Evolutionary conservation across 2,797 vertebrate species (phyloP).

Genomic region (Cephalopachus bancanus): DNA sequence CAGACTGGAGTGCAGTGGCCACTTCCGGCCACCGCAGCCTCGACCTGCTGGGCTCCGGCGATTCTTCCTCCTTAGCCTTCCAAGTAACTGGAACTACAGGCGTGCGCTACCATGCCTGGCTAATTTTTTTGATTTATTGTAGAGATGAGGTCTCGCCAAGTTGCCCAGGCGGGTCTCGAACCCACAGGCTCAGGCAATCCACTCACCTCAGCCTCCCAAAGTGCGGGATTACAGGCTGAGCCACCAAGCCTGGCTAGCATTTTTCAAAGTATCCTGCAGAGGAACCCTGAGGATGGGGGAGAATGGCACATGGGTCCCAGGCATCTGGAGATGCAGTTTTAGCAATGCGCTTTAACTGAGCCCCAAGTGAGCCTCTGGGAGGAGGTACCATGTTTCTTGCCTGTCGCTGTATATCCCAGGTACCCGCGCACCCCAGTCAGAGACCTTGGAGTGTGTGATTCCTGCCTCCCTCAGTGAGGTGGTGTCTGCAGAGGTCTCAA

Average conservation of each 20-base stretch:
- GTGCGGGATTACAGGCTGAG: too few relatives aligned
- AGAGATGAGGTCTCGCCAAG: too few relatives aligned
- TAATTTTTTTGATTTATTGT: too few relatives aligned
- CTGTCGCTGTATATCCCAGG: not conserved
- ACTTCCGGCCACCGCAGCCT: too few relatives aligned
- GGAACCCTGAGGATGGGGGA: rapidly evolving
- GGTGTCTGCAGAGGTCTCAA: rapidly evolving
- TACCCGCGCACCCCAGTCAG: rapidly evolving
- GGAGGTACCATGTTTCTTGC: not conserved
- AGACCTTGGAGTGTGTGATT: not conserved
- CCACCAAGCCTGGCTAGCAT: not conserved
- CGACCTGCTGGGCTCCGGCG: too few relatives aligned
- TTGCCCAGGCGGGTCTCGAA: too few relatives aligned
- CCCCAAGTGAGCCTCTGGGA: not conserved
- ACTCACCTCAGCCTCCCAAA: too few relatives aligned
- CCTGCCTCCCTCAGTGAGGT: rapidly evolving
- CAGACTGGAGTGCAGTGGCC: too few relatives aligned
- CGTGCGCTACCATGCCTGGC: too few relatives aligned
- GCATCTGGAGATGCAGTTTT: not conserved
- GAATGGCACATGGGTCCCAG: not conserved
- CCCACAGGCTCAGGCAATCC: too few relatives aligned
- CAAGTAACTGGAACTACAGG: too few relatives aligned
- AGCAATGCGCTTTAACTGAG: rapidly evolving
- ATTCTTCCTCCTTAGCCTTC: too few relatives aligned
- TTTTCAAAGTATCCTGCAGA: rapidly evolving